Evolutionary conservation across 1,140 invertebrate genomes (phyloP), one percentile per base, ranked within the genome.

Genomic region (Drosophila suzukii): DNA sequence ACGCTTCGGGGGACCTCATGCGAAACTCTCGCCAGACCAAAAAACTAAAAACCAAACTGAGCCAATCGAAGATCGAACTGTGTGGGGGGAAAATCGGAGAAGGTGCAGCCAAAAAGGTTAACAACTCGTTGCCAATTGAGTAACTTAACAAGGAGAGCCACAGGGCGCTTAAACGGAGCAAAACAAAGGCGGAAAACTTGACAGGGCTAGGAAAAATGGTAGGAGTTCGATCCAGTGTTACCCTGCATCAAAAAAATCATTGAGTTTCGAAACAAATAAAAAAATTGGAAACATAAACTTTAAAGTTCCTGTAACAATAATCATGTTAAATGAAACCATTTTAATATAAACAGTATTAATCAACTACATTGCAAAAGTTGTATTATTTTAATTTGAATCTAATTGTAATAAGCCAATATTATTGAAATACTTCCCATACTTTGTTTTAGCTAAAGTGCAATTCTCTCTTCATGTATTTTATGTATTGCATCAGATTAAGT

Each of bases 41-140:
- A 51, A 70, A 77, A 44, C 41, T 36, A 54, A 53, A 47, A 67
- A 38, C 61, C 30, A 56, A 75, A 39, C 43, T 38, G 43, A 41
- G 41, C 32, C 67, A 38, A 71, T 71, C 50, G 32, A 17, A 54
- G 53, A 51, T 57, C 54, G 27, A 61, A 46, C 34, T 54, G 44
- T 34, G 38, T 36, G 12, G 50, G 53, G 55, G 81, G 43, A 50
- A 75, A 79, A 84, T 53, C 60, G 55, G 46, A 47, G 56, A 60
- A 60, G 62, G 74, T 61, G 71, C 66, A 71, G 81, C 72, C 57
- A 58, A 62, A 89, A 89, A 90, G 85, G 84, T 86, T 83, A 86
- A 86, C 84, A 88, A 88, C 80, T 89, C 72, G 72, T 56, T 80
- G 72, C 60, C 84, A 88, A 89, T 86, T 86, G 76, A 82, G 75